Evolutionary conservation across 2,797 vertebrate genomes (phyloP).

Genomic region (Myotis planiceps): DNA sequence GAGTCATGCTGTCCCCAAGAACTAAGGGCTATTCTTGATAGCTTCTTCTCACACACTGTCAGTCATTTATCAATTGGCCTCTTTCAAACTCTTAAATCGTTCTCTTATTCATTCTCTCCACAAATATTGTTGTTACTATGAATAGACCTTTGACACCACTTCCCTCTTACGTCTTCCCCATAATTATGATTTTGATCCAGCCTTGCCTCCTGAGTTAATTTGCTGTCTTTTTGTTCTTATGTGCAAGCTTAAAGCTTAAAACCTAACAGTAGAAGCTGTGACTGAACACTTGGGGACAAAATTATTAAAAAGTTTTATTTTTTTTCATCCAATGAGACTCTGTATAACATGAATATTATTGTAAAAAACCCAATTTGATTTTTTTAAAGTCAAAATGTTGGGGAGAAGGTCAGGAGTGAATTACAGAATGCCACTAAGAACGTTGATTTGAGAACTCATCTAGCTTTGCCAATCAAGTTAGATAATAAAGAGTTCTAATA

Average conservation of each 20-base stretch:
- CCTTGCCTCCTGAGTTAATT: not conserved
- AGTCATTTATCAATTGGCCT: too few relatives aligned
- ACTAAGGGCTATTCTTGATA: too few relatives aligned
- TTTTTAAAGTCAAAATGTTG: not conserved
- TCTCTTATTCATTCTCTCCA: too few relatives aligned
- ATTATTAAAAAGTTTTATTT: not conserved
- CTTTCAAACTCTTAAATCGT: too few relatives aligned
- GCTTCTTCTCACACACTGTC: too few relatives aligned
- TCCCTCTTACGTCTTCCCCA: not conserved
- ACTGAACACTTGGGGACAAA: not conserved
- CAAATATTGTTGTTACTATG: too few relatives aligned
- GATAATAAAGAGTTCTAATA: not conserved
- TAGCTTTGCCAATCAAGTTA: constrained; percentile 2
- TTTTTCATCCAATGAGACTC: not conserved
- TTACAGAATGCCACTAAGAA: not conserved
- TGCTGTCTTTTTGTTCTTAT: not conserved
- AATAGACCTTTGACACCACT: too few relatives aligned
- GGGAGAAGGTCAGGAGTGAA: not conserved
- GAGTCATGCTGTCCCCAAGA: too few relatives aligned
- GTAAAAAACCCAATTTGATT: not conserved
- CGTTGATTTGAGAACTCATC: not conserved
- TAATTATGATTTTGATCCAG: not conserved
- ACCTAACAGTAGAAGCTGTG: not conserved
- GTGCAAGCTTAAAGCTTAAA: not conserved
- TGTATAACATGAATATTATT: not conserved